These are phyloP conservation scores for Eulithis prunata DNA, from an alignment of 2,888 invertebrate genomes.

Conservation along the genomic window DNA sequence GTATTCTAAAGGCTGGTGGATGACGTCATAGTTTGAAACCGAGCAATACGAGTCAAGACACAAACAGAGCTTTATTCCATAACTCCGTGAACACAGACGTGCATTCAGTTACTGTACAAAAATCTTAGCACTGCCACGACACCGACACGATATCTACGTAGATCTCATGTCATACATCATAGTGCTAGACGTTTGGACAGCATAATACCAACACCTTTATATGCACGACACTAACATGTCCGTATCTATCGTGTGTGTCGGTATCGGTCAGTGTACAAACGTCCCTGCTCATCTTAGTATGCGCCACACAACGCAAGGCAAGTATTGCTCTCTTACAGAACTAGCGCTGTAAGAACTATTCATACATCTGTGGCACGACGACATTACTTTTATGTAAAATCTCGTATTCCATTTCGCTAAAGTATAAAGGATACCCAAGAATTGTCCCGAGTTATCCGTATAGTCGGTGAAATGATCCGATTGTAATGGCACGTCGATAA, in stretches of 20 bases:
- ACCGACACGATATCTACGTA: too few relatives aligned
- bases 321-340: background rate
- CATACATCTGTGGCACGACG: background rate
- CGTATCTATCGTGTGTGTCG: too few relatives aligned
- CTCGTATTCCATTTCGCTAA: background rate
- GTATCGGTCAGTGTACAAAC: too few relatives aligned
- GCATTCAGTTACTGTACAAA: background rate
- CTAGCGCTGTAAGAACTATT: background rate
- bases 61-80: background rate
- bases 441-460: background rate
- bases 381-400: conserved; percentile 5
- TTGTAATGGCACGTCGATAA: background rate
- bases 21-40: background rate
- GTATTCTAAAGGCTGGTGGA: background rate
- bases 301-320: background rate
- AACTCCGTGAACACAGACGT: background rate
- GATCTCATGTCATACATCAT: too few relatives aligned
- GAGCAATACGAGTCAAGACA: background rate
- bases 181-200: too few relatives aligned
- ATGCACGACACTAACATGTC: too few relatives aligned
- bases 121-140: too few relatives aligned
- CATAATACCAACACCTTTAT: too few relatives aligned
- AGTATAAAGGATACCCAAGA: background rate
- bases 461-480: background rate
- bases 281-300: too few relatives aligned